phyloP scores from a whole-genome alignment of 2,888 invertebrate species.

The Amorpha juglandis region DNA sequence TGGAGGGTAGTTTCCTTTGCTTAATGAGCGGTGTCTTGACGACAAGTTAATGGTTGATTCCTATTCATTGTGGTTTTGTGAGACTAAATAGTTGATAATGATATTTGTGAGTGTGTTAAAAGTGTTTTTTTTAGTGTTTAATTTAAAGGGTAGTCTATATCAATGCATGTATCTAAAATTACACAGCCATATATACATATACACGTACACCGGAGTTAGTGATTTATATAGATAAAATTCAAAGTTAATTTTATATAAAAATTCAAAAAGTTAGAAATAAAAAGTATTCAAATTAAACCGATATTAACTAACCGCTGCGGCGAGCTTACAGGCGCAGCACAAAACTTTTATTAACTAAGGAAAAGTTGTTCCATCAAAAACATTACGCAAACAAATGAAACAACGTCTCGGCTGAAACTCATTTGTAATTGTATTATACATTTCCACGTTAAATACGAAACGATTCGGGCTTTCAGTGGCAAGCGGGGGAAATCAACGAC shows the following conservation, averaged over 20 bases:
- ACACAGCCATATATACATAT: too few species aligned
- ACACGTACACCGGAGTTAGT: not conserved
- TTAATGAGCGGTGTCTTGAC: constrained; percentile 18
- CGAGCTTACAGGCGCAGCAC: constrained; percentile 6
- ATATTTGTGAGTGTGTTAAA: too few species aligned
- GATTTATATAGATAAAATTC: not conserved
- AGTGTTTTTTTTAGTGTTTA: too few species aligned
- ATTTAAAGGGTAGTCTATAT: too few species aligned
- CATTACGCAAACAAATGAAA: constrained; percentile 24
- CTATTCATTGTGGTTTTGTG: not conserved
- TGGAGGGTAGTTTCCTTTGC: constrained; percentile 16
- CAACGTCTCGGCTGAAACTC: constrained; percentile 41
- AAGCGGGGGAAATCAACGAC: constrained; percentile 78
- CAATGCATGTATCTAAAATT: too few species aligned
- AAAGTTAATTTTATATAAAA: not conserved
- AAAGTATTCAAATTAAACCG: constrained; percentile 12
- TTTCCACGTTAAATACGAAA: constrained; percentile 62
- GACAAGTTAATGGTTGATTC: constrained; percentile 16
- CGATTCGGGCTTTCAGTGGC: constrained; percentile 73
- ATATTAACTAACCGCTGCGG: constrained; percentile 22
- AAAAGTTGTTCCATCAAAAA: constrained; percentile 29
- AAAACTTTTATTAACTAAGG: constrained; percentile 22
- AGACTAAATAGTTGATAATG: too few species aligned
- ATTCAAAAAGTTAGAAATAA: not conserved
- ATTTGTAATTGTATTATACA: constrained; percentile 66